phyloP scores from a whole-genome alignment of 2,797 vertebrate species.

The Hypotaenidia philippensis region DNA sequence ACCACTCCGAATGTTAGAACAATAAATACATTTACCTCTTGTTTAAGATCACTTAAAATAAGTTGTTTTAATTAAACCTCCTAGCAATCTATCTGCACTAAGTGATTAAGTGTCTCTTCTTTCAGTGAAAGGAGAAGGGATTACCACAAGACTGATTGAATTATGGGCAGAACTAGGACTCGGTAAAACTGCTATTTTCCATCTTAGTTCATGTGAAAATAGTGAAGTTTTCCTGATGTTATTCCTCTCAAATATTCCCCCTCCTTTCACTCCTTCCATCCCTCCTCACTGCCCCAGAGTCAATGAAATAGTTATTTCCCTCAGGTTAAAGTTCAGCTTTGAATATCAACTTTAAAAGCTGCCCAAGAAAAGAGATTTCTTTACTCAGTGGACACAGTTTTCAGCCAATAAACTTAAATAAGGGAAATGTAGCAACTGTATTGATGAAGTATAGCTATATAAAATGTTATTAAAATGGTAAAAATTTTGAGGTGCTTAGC shows the following conservation, averaged over 20 bases:
- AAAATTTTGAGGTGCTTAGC: background rate
- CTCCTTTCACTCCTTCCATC: slow-evolving; percentile 11
- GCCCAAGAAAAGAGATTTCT: slow-evolving; percentile 10
- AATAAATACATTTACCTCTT: slow-evolving; percentile 72
- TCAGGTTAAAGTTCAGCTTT: slow-evolving; percentile 67
- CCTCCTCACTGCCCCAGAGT: background rate
- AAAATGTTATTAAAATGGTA: background rate
- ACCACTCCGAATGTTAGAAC: slow-evolving; percentile 49
- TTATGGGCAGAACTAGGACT: background rate
- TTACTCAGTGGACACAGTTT: background rate
- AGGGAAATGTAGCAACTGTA: background rate
- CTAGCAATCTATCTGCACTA: slow-evolving; percentile 50
- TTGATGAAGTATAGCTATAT: background rate
- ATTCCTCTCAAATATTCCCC: background rate
- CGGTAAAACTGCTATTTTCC: slow-evolving; percentile 13
- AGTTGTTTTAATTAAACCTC: slow-evolving; percentile 66
- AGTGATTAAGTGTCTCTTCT: slow-evolving; percentile 66
- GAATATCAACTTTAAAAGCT: slow-evolving; percentile 61
- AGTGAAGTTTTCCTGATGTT: background rate
- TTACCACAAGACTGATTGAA: slow-evolving; percentile 25
- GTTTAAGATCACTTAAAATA: slow-evolving; percentile 65
- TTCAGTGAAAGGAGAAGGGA: slow-evolving; percentile 31
- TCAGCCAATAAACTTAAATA: slow-evolving; percentile 2
- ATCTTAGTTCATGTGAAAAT: background rate
- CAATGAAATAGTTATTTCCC: slow-evolving; percentile 51